Evolutionary conservation across 2,888 invertebrate species (phyloP), one percentile per base, ranked within the genome.

Genomic region (Oscheius sp.): DNA sequence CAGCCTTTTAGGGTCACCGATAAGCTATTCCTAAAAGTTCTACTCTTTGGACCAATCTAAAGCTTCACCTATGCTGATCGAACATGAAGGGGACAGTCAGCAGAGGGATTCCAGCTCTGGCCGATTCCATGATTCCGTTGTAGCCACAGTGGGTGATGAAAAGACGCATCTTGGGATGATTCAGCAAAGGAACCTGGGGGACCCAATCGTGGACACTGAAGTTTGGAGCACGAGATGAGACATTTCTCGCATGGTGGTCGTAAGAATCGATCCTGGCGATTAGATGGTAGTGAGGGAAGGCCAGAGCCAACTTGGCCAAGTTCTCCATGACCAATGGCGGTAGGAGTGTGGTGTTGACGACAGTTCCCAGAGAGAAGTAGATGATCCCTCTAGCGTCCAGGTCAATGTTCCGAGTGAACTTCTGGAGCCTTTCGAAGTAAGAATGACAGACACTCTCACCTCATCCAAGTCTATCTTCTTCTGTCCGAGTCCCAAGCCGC

Each of bases 71-170:
- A 47, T 80, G 66, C 74, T 82, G 75, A 75, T 72, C 75, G 72
- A 75, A 76, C 78, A 84, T 83, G 62, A 84, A 79, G 9, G 81
- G 81, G 13, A 83, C 77, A 9, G 75, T 70, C 37, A 83, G 47
- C 1, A 86, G 63, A 1, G 86, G 86, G 50, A 82, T 76, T 51
- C 84, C 86, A 13, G 75, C 66, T 48, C 76, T 62, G 1, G 85
- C 83, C 1, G 85, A 78, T 75, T 86, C 86, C 76, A 86, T 75
- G n/a, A 86, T 60, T 63, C 84, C 82, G 70, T 87, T 87, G 63
- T 86, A 87, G 0, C 86, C 86, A 13, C 78, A 80, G 66, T 86
- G 86, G 2, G 86, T 86, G 53, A 86, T 84, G 79, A 86, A 86
- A 9, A 78, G 37, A 51, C 77, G 77, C 47, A 84, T 42, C 33